Conservation (phyloP, 2,797 vertebrate species). For the Tenualosa thibaudeaui region DNA sequence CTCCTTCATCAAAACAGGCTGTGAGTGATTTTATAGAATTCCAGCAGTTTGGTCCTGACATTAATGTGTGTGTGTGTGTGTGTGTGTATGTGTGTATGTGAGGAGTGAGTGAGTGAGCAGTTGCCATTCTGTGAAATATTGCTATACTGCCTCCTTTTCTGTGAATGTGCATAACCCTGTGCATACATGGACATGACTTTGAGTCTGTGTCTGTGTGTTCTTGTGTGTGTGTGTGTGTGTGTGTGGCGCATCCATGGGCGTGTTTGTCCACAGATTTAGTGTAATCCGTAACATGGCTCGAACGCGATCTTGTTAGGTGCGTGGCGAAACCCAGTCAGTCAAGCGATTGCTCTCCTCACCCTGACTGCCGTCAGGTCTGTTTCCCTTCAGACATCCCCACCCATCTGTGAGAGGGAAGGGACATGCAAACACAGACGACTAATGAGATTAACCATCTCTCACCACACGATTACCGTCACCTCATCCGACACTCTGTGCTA, state of each 20-base stretch:
- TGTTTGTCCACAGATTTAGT: constrained; percentile 22
- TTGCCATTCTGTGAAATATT: neutral
- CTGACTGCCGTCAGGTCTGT: neutral
- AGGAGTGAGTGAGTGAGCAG: neutral
- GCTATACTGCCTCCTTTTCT: neutral
- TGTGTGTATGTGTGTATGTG: neutral
- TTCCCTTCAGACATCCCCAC: neutral
- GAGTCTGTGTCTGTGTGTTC: neutral
- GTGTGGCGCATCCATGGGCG: too few relatives aligned
- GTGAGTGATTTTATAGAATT: neutral
- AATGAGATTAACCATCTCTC: constrained; percentile 7
- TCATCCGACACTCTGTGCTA: neutral
- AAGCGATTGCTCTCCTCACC: neutral
- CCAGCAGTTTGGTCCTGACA: neutral
- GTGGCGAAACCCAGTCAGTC: neutral
- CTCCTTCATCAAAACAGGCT: constrained; percentile 38
- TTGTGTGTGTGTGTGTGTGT: neutral
- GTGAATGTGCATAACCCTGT: too few relatives aligned
- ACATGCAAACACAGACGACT: neutral
- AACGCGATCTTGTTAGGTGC: neutral
- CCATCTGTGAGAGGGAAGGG: neutral
- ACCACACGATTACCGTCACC: neutral
- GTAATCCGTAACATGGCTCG: neutral
- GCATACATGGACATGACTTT: neutral
- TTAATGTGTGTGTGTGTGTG: neutral